Percentiles rank a stretch among this genome's conserved stretches.
Conservation (phyloP, 2,888 invertebrate genomes). For the Biston betularia region DNA sequence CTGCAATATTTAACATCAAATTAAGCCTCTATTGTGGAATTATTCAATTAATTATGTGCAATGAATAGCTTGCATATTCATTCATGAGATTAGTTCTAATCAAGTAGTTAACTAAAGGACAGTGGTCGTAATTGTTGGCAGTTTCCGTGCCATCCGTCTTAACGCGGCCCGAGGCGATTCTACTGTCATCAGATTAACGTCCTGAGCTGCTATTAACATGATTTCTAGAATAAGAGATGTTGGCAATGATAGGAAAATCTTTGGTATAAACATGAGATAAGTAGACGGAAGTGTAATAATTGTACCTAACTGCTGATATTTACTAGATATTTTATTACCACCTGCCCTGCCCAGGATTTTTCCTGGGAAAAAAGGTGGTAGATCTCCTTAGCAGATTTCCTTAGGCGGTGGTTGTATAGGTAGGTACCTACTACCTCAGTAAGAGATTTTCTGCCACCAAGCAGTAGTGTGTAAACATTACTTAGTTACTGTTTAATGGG, state of each 20-base stretch:
- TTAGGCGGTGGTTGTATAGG: too few relatives aligned
- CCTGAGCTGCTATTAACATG: conserved; percentile 55
- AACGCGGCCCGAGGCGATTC: conserved; percentile 51
- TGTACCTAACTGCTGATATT: too few relatives aligned
- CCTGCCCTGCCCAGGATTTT: too few relatives aligned
- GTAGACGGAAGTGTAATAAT: conserved; percentile 17
- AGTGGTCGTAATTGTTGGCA: conserved; percentile 40
- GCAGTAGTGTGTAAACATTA: too few relatives aligned
- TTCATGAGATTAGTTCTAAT: conserved; percentile 45
- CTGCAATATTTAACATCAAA: conserved; percentile 2
- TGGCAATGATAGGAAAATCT: conserved; percentile 30
- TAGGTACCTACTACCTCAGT: too few relatives aligned
- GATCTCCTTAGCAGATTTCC: too few relatives aligned
- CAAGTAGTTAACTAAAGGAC: conserved; percentile 41
- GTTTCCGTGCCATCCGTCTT: conserved; percentile 40
- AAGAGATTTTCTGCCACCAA: too few relatives aligned
- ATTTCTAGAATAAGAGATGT: conserved; percentile 63
- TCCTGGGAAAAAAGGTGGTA: too few relatives aligned
- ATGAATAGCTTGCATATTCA: conserved; percentile 38
- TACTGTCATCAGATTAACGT: conserved; percentile 63
- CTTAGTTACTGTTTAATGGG: too few relatives aligned
- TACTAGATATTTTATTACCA: too few relatives aligned
- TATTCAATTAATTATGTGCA: conserved; percentile 27
- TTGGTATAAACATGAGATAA: background rate
- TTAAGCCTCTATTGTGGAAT: conserved; percentile 23